These are phyloP conservation scores for Chelonus formosanus DNA, from an alignment of 2,888 invertebrate genomes.

Conservation along the genomic window DNA sequence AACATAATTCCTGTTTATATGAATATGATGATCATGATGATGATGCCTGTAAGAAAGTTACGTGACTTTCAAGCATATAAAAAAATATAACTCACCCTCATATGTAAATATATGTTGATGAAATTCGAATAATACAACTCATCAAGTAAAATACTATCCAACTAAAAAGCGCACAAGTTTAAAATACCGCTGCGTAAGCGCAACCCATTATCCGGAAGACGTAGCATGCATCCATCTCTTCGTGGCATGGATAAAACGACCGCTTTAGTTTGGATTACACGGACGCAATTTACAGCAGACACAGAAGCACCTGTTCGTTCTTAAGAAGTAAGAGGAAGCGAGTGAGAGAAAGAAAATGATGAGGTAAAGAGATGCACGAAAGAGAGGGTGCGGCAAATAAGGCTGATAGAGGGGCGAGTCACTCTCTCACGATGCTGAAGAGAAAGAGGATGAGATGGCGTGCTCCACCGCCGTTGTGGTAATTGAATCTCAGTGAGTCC, in stretches of 20 bases:
- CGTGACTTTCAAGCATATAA: too few relatives aligned
- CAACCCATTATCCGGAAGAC: slow-evolving; percentile 60
- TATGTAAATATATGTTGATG: too few relatives aligned
- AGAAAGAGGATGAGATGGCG: slow-evolving; percentile 55
- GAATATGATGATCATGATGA: too few relatives aligned
- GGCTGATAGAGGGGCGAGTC: slow-evolving; percentile 41
- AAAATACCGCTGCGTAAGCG: slow-evolving; percentile 42
- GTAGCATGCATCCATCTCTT: slow-evolving; percentile 62
- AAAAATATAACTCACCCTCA: too few relatives aligned
- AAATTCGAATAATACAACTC: too few relatives aligned
- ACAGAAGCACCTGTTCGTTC: slow-evolving; percentile 61
- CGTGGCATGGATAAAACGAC: slow-evolving; percentile 63
- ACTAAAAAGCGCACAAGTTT: neutral
- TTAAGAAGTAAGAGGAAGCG: slow-evolving; percentile 55
- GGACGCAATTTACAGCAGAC: slow-evolving; percentile 64
- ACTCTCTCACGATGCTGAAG: slow-evolving; percentile 31
- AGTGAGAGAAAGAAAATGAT: slow-evolving; percentile 33
- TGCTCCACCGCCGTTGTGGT: slow-evolving; percentile 64
- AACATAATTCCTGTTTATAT: too few relatives aligned
- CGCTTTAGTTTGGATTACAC: slow-evolving; percentile 65
- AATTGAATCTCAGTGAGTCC: slow-evolving; percentile 64
- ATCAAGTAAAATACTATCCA: neutral
- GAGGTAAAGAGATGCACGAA: slow-evolving; percentile 21
- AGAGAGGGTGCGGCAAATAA: slow-evolving; percentile 22
- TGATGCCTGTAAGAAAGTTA: too few relatives aligned